Percentiles rank a stretch among this genome's conserved stretches.
phyloP scores from a whole-genome alignment of 2,888 invertebrate genomes.

The Andrena praecox region DNA sequence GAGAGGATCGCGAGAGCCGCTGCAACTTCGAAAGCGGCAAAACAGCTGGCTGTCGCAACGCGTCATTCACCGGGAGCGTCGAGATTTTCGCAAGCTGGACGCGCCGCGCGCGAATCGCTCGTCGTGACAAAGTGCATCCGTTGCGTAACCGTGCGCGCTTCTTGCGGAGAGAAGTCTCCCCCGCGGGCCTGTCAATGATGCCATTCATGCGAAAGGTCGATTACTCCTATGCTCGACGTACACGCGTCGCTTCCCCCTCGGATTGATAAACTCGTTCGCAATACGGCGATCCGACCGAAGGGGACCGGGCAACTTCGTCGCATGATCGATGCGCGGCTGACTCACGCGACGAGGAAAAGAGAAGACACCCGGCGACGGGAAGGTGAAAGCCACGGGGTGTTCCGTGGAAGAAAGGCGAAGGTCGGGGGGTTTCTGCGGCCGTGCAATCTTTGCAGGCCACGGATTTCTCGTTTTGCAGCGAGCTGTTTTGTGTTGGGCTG shows the following conservation, averaged over 20 bases:
- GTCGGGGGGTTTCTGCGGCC: neutral
- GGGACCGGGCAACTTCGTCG: neutral
- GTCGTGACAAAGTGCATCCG: conserved; percentile 18
- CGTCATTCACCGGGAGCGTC: neutral
- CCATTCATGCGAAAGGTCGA: conserved; percentile 54
- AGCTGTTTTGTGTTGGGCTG: neutral
- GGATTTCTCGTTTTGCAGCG: neutral
- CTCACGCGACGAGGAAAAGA: conserved; percentile 21
- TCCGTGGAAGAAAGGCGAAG: conserved; percentile 2
- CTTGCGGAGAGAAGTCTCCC: conserved; percentile 27
- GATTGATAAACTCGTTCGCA: conserved; percentile 27
- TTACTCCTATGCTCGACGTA: conserved; percentile 22
- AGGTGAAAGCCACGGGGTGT: conserved; percentile 13
- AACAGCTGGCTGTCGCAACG: neutral
- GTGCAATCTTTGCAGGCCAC: neutral
- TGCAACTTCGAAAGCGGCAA: neutral
- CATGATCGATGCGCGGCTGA: conserved; percentile 22
- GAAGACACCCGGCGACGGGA: neutral
- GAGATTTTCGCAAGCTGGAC: conserved; percentile 15
- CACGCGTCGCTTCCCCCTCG: neutral
- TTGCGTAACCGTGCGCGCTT: conserved; percentile 41
- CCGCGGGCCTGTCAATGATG: conserved; percentile 27
- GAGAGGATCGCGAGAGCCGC: neutral
- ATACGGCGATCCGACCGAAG: neutral
- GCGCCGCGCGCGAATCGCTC: conserved; percentile 3